Evolutionary conservation across 53 echinoderm and acorn worm species (phyloP), one percentile per base, ranked within the genome.

Genomic region (Echinometra lucunter): DNA sequence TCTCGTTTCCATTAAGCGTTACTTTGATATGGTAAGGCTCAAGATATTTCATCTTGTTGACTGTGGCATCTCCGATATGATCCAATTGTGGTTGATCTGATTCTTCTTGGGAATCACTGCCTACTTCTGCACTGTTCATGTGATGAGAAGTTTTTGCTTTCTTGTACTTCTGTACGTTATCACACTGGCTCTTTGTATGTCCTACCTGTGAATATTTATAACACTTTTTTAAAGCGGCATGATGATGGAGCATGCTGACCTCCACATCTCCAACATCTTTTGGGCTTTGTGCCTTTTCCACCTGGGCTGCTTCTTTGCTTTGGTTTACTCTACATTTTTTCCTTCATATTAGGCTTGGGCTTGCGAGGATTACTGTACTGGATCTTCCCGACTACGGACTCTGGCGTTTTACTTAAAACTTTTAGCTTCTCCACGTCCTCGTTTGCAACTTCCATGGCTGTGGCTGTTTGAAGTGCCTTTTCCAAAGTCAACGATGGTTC

Each of bases 361-460:
- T 58, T 53, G 13, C 88, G 47, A 72, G 92, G 30, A 40, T 35
- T 57, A 12, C 38, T 89, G 58, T 58, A 28, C 58, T 89, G 58
- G 27, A 89, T 56, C 58, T 89, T 89, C 38, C 58, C 57, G 58
- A 89, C 89, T 9, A 58, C 57, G 32, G 89, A 58, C 58, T 89
- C 89, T 28, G 89, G 32, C 60, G 10, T 28, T 89, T 89, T 89
- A 89, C 89, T 89, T 23, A 89, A 89, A 6, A 57, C 67, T 47
- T 91, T 91, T 18, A 94, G 69, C 28, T 89, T 81, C 53, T 95
- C 95, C 21, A 96, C 96, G 82, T 96, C 95, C 60, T 63, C 80
- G 56, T 95, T n/a, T 45, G 96, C 96, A 38, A 94, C 88, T 74
- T 95, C 95, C 95, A 95, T 95, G 32, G 95, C 95, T 37, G 75